Evolutionary conservation across 92 coral and sea anemone genomes (phyloP).

Genomic region (Palythoa heliodiscus): DNA sequence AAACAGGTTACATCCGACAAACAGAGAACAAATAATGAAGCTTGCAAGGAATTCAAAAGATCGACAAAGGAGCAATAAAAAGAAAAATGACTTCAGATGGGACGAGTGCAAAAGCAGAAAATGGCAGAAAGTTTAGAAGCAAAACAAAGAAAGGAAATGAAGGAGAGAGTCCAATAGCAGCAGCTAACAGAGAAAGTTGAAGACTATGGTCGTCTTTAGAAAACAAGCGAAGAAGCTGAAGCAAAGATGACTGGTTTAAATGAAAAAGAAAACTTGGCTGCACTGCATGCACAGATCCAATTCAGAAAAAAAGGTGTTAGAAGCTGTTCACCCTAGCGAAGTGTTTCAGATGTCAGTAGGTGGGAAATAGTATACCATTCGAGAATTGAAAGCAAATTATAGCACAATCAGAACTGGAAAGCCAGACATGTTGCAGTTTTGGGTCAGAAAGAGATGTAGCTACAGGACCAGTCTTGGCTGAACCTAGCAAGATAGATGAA

Average conservation of each 20-base stretch:
- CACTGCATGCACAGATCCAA: conserved; percentile 28
- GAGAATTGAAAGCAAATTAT: not conserved
- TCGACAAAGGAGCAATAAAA: conserved; percentile 8
- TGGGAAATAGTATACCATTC: not conserved
- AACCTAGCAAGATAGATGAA: conserved; percentile 15
- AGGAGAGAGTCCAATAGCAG: conserved; percentile 26
- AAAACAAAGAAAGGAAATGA: conserved; percentile 21
- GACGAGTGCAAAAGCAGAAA: conserved; percentile 11
- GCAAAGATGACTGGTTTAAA: not conserved
- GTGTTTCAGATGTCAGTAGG: conserved; percentile 23
- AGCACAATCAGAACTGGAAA: too few species aligned
- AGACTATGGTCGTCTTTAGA: conserved; percentile 37
- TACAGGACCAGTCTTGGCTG: conserved; percentile 32
- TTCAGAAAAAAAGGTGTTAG: conserved; percentile 29
- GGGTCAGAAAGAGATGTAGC: not conserved
- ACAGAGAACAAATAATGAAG: conserved; percentile 15
- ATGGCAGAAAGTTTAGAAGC: conserved; percentile 27
- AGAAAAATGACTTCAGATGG: too few species aligned
- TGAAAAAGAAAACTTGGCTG: conserved; percentile 5
- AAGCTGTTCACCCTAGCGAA: conserved; percentile 37
- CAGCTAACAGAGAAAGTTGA: conserved; percentile 33
- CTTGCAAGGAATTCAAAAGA: conserved; percentile 16
- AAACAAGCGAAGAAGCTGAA: not conserved
- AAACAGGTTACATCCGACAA: conserved; percentile 7
- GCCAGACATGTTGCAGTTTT: not conserved